phyloP scores from a whole-genome alignment of 2,888 invertebrate species.

The Asteroscopus sphinx region DNA sequence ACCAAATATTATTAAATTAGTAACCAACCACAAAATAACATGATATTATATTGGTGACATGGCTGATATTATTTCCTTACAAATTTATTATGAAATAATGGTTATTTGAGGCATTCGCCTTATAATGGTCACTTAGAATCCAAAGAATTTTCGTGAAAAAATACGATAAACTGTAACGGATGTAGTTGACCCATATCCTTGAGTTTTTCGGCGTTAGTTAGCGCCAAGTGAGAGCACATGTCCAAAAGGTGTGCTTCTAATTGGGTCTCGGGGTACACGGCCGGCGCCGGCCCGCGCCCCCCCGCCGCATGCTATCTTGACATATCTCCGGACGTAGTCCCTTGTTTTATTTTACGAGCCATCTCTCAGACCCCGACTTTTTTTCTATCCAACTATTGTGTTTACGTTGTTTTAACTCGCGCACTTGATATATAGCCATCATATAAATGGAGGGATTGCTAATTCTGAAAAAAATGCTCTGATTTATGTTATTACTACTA shows the following conservation, averaged over 20 bases:
- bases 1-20: no score
- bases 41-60: no score
- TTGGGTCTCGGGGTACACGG: slow-evolving; percentile 83
- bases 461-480: slow-evolving; percentile 67
- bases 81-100: slow-evolving; percentile 2
- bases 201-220: slow-evolving; percentile 82
- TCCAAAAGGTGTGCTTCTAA: slow-evolving; percentile 89
- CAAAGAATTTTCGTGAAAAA: slow-evolving; percentile 61
- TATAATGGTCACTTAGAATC: slow-evolving; percentile 12
- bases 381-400: slow-evolving; percentile 82
- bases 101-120: slow-evolving; percentile 23
- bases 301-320: slow-evolving; percentile 88
- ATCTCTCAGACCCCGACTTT: slow-evolving; percentile 79
- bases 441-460: slow-evolving; percentile 75
- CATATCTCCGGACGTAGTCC: slow-evolving; percentile 88
- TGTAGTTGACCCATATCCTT: slow-evolving; percentile 78
- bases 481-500: slow-evolving; percentile 62
- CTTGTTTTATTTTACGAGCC: slow-evolving; percentile 89
- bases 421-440: slow-evolving; percentile 82
- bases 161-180: slow-evolving; percentile 83
- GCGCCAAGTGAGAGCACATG: slow-evolving; percentile 85
- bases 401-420: slow-evolving; percentile 77
- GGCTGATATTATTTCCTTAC: no score
- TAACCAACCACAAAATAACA: no score
- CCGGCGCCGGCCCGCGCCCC: slow-evolving; percentile 80